Conservation (phyloP, 2,888 invertebrate genomes). For the Lithosia quadra region DNA sequence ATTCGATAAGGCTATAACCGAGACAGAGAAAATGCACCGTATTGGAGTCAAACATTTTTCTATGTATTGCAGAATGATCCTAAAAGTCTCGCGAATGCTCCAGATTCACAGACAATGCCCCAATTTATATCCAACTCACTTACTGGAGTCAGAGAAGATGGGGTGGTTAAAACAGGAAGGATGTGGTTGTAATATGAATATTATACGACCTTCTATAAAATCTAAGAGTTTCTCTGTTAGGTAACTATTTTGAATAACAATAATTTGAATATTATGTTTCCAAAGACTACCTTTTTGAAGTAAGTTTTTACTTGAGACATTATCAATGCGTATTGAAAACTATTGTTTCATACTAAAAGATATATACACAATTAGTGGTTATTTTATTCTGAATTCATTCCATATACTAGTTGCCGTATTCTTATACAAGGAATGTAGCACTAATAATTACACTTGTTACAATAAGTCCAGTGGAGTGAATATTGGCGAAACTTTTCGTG, state of each 20-base stretch:
- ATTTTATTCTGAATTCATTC: not conserved
- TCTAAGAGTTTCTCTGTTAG: conserved; percentile 5
- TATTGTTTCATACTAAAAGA: too few species aligned
- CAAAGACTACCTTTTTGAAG: not conserved
- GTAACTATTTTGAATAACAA: not conserved
- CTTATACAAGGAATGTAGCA: conserved; percentile 21
- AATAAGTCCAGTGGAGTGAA: conserved; percentile 47
- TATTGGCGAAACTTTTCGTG: conserved; percentile 57
- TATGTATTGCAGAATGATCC: conserved; percentile 75
- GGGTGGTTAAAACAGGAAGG: conserved; percentile 68
- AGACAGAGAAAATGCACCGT: conserved; percentile 54
- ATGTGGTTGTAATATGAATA: conserved; percentile 59
- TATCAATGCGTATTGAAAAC: not conserved
- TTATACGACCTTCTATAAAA: conserved; percentile 27
- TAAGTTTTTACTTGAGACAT: not conserved
- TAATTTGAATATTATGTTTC: not conserved
- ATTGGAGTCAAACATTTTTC: conserved; percentile 62
- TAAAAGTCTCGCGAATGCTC: conserved; percentile 79
- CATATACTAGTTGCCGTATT: not conserved
- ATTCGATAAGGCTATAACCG: conserved; percentile 40
- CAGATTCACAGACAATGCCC: conserved; percentile 86
- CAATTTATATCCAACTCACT: conserved; percentile 87
- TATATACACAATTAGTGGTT: not conserved
- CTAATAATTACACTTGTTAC: conserved; percentile 48
- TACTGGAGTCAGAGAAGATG: conserved; percentile 77